Conservation (phyloP, 2,113 vertebrate genomes). For the Fulmarus glacialis region DNA sequence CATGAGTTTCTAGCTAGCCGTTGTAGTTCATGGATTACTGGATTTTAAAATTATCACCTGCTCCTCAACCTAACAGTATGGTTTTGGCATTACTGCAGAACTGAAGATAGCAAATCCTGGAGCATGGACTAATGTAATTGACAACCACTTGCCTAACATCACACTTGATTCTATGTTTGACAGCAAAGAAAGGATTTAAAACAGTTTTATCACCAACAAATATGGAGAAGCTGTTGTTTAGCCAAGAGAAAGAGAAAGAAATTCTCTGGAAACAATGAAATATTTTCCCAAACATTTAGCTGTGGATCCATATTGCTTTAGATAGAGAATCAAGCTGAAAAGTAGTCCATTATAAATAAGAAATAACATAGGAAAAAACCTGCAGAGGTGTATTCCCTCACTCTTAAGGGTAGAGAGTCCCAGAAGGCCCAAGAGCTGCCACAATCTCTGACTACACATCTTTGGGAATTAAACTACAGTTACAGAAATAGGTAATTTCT, state of each 20-base stretch:
- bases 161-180: background rate
- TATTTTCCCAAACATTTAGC: background rate
- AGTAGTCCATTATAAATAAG: background rate
- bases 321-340: background rate
- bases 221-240: background rate
- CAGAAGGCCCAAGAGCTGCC: background rate
- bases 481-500: conserved; percentile 26
- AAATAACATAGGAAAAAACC: background rate
- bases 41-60: background rate
- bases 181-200: background rate
- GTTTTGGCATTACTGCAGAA: background rate
- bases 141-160: background rate
- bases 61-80: background rate
- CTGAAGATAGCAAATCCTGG: background rate
- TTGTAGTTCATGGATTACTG: background rate
- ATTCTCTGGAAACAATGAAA: background rate
- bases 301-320: background rate
- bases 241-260: background rate
- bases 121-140: background rate
- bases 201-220: background rate
- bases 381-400: background rate
- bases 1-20: background rate
- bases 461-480: background rate
- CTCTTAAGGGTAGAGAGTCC: background rate
- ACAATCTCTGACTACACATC: background rate